A percentile compares a stretch with the other conserved stretches of the same genome.
phyloP scores from a whole-genome alignment of 2,888 invertebrate genomes.

The Elmis aenea region DNA sequence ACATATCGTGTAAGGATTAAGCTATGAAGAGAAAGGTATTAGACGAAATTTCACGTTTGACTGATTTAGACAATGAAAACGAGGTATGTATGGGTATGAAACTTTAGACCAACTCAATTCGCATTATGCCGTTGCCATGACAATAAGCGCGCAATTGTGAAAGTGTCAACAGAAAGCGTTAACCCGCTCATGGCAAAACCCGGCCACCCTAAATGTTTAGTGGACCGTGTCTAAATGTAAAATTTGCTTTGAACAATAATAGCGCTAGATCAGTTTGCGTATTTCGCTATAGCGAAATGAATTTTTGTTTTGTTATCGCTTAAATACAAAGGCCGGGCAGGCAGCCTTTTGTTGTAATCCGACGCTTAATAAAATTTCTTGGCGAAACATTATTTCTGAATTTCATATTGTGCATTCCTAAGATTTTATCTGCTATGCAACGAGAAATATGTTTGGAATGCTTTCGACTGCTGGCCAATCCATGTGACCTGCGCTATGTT shows the following conservation, averaged over 20 bases:
- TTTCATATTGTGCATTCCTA: slow-evolving; percentile 25
- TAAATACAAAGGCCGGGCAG: slow-evolving; percentile 6
- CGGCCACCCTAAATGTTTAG: slow-evolving; percentile 25
- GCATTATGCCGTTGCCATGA: slow-evolving; percentile 20
- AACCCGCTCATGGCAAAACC: slow-evolving; percentile 16
- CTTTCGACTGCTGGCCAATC: slow-evolving; percentile 21
- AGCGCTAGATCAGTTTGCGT: slow-evolving; percentile 8
- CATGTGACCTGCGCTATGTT: slow-evolving; percentile 17
- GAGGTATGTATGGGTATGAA: slow-evolving; percentile 12
- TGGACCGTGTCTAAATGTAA: slow-evolving; percentile 24
- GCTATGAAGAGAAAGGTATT: too few relatives aligned
- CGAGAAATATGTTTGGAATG: slow-evolving; percentile 19
- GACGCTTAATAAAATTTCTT: slow-evolving; percentile 12
- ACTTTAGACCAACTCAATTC: slow-evolving; percentile 11
- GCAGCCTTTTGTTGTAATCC: slow-evolving; percentile 2
- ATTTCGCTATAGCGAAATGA: slow-evolving; percentile 11
- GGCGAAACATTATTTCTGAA: slow-evolving; percentile 24
- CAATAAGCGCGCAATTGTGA: slow-evolving; percentile 20
- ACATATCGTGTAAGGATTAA: too few relatives aligned
- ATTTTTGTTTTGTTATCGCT: slow-evolving; percentile 8
- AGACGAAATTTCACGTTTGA: too few relatives aligned
- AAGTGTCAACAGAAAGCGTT: slow-evolving; percentile 21
- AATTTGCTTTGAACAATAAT: slow-evolving; percentile 23
- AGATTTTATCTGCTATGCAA: slow-evolving; percentile 22
- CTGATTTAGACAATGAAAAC: slow-evolving; percentile 17